A percentile compares a stretch with the other conserved stretches of the same genome.
Evolutionary conservation across 2,113 vertebrate species (phyloP).

Genomic region (Strix aluco): DNA sequence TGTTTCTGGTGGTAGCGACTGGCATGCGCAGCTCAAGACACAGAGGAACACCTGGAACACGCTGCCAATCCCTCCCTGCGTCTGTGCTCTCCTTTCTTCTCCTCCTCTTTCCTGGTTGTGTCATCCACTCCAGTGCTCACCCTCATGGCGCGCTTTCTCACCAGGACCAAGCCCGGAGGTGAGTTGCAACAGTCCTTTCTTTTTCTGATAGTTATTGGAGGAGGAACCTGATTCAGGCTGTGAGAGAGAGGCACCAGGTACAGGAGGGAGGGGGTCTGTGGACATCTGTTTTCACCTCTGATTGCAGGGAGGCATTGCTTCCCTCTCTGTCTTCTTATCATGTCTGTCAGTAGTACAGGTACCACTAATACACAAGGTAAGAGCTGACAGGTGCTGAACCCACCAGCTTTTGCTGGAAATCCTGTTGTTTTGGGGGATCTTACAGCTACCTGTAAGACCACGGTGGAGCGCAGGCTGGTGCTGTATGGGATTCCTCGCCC

Average conservation of each 20-base stretch:
- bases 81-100: not conserved
- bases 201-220: not conserved
- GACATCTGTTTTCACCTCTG: not conserved
- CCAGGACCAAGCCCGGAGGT: not conserved
- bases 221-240: not conserved
- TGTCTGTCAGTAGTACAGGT: too few relatives aligned
- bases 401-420: not conserved
- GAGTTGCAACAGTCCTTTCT: not conserved
- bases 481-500: not conserved
- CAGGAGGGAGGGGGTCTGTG: not conserved
- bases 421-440: not conserved
- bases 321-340: not conserved
- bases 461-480: not conserved
- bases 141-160: accelerated
- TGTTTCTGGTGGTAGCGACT: not conserved
- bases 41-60: not conserved
- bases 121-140: not conserved
- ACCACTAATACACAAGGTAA: accelerated
- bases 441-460: not conserved
- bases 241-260: accelerated
- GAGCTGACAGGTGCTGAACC: not conserved
- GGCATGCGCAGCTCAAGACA: accelerated
- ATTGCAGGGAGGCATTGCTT: not conserved
- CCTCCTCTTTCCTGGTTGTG: not conserved
- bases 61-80: accelerated